These are phyloP conservation scores for Holotrichia oblita DNA, from an alignment of 1,140 invertebrate genomes.

Conservation along the genomic window DNA sequence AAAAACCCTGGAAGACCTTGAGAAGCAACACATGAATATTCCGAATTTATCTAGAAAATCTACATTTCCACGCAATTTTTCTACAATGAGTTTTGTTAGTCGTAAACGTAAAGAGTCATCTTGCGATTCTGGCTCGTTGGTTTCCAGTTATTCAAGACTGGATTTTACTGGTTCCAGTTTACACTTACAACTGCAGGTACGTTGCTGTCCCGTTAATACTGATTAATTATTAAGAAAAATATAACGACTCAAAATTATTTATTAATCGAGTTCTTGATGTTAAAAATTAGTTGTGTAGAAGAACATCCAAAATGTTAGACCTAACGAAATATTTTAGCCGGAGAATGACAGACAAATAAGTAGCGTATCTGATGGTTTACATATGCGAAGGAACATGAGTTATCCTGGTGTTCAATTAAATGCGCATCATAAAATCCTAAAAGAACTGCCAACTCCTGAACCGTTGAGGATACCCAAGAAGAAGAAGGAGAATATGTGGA, in stretches of 20 bases:
- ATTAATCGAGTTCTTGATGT: constrained; percentile 27
- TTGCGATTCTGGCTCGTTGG: constrained; percentile 68
- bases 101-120: constrained; percentile 62
- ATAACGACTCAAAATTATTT: background rate
- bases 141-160: constrained; percentile 75
- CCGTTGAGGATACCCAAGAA: constrained; percentile 49
- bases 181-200: constrained; percentile 71
- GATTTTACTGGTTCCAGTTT: constrained; percentile 76
- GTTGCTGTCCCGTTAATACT: constrained; percentile 47
- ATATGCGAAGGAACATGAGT: constrained; percentile 57
- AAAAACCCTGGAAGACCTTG: constrained; percentile 66
- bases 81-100: constrained; percentile 61
- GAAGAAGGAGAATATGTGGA: constrained; percentile 54
- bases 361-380: constrained; percentile 45
- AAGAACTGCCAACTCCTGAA: constrained; percentile 48
- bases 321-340: constrained; percentile 39
- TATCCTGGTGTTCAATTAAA: constrained; percentile 58
- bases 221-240: background rate
- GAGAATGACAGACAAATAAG: constrained; percentile 43
- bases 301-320: constrained; percentile 10
- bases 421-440: constrained; percentile 52
- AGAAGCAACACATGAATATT: constrained; percentile 56
- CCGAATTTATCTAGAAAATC: constrained; percentile 61
- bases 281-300: constrained; percentile 12
- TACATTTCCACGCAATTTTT: constrained; percentile 66